phyloP scores from a whole-genome alignment of 2,888 invertebrate genomes.

The Drosophila recens region DNA sequence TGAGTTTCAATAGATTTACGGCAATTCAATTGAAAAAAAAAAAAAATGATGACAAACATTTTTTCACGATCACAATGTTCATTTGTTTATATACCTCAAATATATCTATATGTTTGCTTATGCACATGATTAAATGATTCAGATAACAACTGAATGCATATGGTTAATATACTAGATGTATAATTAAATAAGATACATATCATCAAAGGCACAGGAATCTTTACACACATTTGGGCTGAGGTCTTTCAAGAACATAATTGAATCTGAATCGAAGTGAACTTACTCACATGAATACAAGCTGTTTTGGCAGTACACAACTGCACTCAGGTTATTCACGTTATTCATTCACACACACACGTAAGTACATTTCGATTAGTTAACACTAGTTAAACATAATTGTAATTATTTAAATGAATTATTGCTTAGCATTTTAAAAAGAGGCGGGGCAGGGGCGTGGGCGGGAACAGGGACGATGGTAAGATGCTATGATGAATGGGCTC shows the following conservation, averaged over 20 bases:
- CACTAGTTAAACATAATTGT: conserved; percentile 28
- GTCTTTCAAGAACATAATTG: conserved; percentile 38
- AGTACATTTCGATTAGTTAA: conserved; percentile 44
- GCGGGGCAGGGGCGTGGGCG: background rate
- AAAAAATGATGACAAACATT: conserved; percentile 51
- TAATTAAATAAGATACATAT: conserved; percentile 53
- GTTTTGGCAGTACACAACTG: conserved; percentile 4
- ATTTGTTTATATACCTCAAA: conserved; percentile 23
- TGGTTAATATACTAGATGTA: conserved; percentile 18
- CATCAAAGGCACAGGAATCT: conserved; percentile 73
- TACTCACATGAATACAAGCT: conserved; percentile 14
- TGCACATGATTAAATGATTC: conserved; percentile 27
- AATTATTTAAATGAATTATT: conserved; percentile 14
- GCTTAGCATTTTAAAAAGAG: conserved; percentile 18
- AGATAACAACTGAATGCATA: conserved; percentile 24
- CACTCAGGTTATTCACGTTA: conserved; percentile 10
- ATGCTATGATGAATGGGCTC: background rate
- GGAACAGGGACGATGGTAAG: background rate
- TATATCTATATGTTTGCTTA: conserved; percentile 30
- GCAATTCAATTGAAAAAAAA: conserved; percentile 22
- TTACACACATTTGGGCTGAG: conserved; percentile 60
- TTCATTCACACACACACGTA: conserved; percentile 32
- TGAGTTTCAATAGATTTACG: conserved; percentile 14
- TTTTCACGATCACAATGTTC: conserved; percentile 50
- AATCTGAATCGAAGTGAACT: conserved; percentile 39